Evolutionary conservation across 2,797 vertebrate genomes (phyloP), one percentile per base, ranked within the genome.

Genomic region (Helicolenus hilgendorfi): DNA sequence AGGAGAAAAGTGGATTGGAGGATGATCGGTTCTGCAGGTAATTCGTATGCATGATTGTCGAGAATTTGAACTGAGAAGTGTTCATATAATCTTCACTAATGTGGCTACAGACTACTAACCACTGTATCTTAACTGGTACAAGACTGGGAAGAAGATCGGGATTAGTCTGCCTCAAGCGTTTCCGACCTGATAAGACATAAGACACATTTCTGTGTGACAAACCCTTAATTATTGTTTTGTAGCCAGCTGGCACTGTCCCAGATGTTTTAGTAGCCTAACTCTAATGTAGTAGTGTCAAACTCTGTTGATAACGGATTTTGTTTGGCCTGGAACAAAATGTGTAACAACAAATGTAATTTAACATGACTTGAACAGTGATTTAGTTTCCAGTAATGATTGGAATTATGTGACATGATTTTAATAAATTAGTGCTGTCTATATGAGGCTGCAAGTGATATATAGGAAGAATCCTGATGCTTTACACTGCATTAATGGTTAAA

Each of bases 101-200:
- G 68, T 9, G 38, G 15, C 59, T 20, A 62, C 9, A 2, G n/a
- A 27, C 35, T 33, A 33, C 5, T 36, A 73, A 68, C 36, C 24
- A 68, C 55, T 69, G 7, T 45, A 31, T 77, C 35, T 29, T 8
- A 5, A 31, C 10, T 27, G 20, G 20, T 11, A 67, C 20, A 72
- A 72, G 56, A 78, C 68, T 2, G 15, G 15, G 62, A 22, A 22
- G 11, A 33, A 70, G 24, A 78, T 81, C 22, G 9, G 10, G 29
- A 63, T 26, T 24, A 35, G 35, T 64, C 45, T 80, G 73, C 73
- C 63, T 65, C 26, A 41, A 77, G 83, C 49, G 31, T 74, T 70
- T 83, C 65, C 49, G 64, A 67, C 70, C 77, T 81, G 59, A 83
- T 86, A 78, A 74, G 60, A 77, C 31, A 63, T 68, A 31, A 81